Evolutionary conservation across 2,797 vertebrate species (phyloP).

Genomic region (Avahi laniger): DNA sequence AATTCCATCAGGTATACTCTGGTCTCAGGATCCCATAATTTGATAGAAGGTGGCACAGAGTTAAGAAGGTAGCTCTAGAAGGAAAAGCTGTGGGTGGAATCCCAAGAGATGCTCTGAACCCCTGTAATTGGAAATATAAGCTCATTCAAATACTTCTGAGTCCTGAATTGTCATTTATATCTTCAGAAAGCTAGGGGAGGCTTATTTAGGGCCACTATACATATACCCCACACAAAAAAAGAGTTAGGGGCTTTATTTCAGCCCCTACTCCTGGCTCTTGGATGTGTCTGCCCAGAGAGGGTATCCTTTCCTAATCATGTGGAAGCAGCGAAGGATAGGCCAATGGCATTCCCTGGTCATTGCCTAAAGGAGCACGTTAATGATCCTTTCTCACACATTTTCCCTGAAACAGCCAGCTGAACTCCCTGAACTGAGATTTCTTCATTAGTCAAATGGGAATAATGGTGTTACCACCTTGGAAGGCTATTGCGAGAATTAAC

Average conservation of each 20-base stretch:
- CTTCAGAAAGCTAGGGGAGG: background rate
- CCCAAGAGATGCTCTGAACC: background rate
- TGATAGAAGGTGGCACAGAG: background rate
- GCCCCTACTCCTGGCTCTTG: background rate
- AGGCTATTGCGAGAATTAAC: background rate
- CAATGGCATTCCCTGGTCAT: background rate
- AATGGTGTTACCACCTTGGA: background rate
- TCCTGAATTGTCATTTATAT: background rate
- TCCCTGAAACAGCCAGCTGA: background rate
- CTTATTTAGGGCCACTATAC: background rate
- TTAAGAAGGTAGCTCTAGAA: background rate
- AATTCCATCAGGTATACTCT: background rate
- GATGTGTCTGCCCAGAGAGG: background rate
- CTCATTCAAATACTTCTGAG: background rate
- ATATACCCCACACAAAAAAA: background rate
- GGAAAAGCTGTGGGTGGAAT: background rate
- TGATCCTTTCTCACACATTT: background rate
- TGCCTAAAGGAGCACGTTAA: background rate
- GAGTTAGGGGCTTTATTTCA: background rate
- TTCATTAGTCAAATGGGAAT: background rate
- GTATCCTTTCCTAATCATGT: background rate
- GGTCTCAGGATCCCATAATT: background rate
- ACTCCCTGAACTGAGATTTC: background rate
- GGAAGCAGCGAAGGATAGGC: background rate
- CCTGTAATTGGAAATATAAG: background rate